These are phyloP conservation scores for Pelusios castaneus DNA, from an alignment of 2,113 vertebrate species.

Conservation along the genomic window DNA sequence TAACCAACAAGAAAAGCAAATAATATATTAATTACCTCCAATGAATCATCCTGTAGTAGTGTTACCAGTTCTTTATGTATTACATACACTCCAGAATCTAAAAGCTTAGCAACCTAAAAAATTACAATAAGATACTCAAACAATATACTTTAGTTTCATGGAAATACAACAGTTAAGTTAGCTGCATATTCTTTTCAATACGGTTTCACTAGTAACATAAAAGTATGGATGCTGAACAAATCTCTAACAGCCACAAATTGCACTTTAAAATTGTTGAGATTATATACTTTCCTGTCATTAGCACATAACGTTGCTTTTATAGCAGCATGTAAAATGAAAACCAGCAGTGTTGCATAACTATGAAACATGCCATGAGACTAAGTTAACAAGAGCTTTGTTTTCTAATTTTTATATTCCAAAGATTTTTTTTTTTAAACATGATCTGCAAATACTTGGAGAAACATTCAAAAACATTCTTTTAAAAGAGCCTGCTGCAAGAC, in stretches of 20 bases:
- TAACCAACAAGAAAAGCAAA: conserved; percentile 38
- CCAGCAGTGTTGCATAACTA: not conserved
- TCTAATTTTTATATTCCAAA: not conserved
- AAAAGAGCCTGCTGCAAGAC: not conserved
- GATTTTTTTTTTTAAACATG: not conserved
- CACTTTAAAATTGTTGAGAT: not conserved
- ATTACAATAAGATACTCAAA: not conserved
- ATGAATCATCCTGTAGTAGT: conserved; percentile 90
- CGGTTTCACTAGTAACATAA: not conserved
- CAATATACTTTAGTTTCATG: conserved; percentile 30
- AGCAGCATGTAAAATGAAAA: not conserved
- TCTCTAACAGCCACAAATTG: not conserved
- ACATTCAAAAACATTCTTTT: conserved; percentile 4
- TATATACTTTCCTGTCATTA: not conserved
- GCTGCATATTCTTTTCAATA: not conserved
- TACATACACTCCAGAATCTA: conserved; percentile 87
- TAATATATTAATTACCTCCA: conserved; percentile 90
- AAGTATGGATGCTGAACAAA: not conserved
- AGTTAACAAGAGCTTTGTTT: not conserved
- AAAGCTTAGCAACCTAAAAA: conserved; percentile 91
- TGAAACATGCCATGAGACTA: not conserved
- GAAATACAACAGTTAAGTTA: not conserved
- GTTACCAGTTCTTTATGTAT: conserved; percentile 91
- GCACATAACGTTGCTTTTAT: not conserved
- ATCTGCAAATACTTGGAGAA: not conserved